Conservation (phyloP, 2,113 vertebrate genomes). For the Notothenia rossii region DNA sequence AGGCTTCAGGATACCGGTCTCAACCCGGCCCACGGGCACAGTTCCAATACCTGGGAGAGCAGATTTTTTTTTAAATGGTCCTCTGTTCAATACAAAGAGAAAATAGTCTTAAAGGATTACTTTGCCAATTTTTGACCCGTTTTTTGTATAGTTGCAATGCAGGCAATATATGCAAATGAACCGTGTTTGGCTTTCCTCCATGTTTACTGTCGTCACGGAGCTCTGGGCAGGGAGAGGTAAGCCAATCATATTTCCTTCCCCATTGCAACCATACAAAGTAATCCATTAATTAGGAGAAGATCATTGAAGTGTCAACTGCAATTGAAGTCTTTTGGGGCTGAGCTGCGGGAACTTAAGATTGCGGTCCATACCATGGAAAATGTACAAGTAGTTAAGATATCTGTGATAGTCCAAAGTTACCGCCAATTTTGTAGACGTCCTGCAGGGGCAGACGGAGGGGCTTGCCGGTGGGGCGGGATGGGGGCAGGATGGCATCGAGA, state of each 20-base stretch:
- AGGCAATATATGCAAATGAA: too few relatives aligned
- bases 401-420: constrained; percentile 50
- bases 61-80: not conserved
- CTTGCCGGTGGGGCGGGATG: constrained; percentile 81
- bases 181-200: too few relatives aligned
- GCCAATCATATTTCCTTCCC: too few relatives aligned
- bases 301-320: not conserved
- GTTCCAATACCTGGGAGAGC: constrained; percentile 83
- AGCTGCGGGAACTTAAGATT: not conserved
- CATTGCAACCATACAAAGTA: too few relatives aligned
- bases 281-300: not conserved
- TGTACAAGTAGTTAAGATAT: not conserved
- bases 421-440: constrained; percentile 88
- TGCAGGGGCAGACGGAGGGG: constrained; percentile 84
- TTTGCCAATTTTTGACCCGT: too few relatives aligned
- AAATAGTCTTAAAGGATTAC: not conserved
- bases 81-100: not conserved
- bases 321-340: not conserved
- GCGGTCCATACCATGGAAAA: not conserved
- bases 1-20: constrained; percentile 84
- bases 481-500: constrained; percentile 83
- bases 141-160: too few relatives aligned
- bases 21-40: constrained; percentile 86
- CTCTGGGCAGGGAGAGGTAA: too few relatives aligned
- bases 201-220: too few relatives aligned